Base-by-base conservation (phyloP, 2,113 vertebrate species). In the crab-eating macaque (Macaca fascicularis) region DNA sequence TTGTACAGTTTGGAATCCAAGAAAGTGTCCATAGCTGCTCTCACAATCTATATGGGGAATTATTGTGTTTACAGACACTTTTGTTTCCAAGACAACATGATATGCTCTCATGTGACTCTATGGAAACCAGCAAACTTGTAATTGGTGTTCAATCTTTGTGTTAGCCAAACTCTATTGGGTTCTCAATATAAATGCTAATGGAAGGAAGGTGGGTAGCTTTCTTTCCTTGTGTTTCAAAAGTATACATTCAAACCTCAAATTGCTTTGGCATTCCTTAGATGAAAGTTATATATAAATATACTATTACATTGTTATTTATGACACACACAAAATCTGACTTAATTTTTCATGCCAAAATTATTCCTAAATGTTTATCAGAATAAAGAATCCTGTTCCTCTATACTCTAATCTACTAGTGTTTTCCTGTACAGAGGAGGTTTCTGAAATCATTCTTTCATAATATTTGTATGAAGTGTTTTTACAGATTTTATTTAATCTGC, bases 171-270 rank as follows among this genome's bases (percentile, higher is more conserved):
- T 83, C 50, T 84, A n/a, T 35, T 84, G 67, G 25, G 2, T 90
- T 95, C 64, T 93, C 67, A 92, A 81, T 93, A 94, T 92, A 95
- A 97, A 94, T 90, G 88, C 75, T 95, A 97, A 95, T 92, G n/a
- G 32, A 83, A 90, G 59, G 10, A 90, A 80, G 16, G 30, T 90
- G 2, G 38, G 27, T 7, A 61, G 8, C 5, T 87, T 32, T 5
- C 1, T n/a, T 43, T 9, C 5, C 35, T 2, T 4, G 2, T 79
- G 64, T 93, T 94, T 79, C 75, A 93, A 91, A 95, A 85, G 92
- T 67, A 59, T 25, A 79, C 10, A 45, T n/a, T 30, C 17, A 93
- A 94, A 0, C 25, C n/a, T 78, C 32, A 87, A 69, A 81, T 85
- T 93, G 27, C 4, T 75, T 94, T 86, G 30, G 17, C 16, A 87